Percentiles rank a stretch among this genome's conserved stretches.
phyloP scores from a whole-genome alignment of 1,140 invertebrate species.

The Rhopalosiphum padi region DNA sequence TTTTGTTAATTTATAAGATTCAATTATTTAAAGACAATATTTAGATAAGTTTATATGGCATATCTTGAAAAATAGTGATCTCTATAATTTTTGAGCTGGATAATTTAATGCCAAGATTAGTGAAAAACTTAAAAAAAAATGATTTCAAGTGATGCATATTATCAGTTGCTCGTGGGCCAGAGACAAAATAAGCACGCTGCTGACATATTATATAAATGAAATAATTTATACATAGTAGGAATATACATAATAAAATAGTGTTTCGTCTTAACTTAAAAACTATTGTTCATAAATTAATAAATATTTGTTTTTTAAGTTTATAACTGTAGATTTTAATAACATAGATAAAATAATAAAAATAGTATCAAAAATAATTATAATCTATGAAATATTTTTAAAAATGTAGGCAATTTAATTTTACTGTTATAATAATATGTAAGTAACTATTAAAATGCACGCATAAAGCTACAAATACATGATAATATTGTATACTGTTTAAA shows the following conservation, averaged over 20 bases:
- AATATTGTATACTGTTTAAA: neutral
- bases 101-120: neutral
- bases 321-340: neutral
- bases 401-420: constrained; percentile 9
- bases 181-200: neutral
- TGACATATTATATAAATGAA: neutral
- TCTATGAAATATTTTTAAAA: neutral
- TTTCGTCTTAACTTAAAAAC: too few relatives aligned
- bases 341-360: constrained; percentile 12
- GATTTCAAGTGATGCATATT: neutral
- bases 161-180: neutral
- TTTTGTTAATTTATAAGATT: too few relatives aligned
- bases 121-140: neutral
- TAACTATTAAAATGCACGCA: constrained; percentile 26
- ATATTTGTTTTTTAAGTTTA: neutral
- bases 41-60: too few relatives aligned
- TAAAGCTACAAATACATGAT: constrained; percentile 15
- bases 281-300: too few relatives aligned
- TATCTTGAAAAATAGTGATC: neutral
- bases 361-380: neutral
- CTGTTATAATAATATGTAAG: neutral
- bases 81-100: neutral
- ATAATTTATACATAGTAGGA: neutral
- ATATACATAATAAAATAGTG: neutral
- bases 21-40: too few relatives aligned